Evolutionary conservation across 2,113 vertebrate genomes (phyloP).

Genomic region (Ranitomeya variabilis): DNA sequence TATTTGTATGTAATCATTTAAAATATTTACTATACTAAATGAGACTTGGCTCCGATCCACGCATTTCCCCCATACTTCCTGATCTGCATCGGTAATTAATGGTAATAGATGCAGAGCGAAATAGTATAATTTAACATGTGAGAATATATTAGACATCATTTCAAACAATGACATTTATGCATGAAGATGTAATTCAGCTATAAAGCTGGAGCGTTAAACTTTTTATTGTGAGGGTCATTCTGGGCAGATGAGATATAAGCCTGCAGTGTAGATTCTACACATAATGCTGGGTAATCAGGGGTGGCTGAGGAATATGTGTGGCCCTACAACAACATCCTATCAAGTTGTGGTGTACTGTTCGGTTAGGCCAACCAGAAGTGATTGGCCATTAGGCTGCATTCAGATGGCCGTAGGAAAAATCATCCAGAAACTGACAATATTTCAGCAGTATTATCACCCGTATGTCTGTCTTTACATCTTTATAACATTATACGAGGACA

Average conservation of each 20-base stretch:
- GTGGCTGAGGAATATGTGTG: too few species aligned
- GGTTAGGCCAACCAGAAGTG: too few species aligned
- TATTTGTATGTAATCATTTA: constrained; percentile 50
- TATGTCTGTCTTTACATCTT: too few species aligned
- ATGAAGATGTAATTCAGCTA: constrained; percentile 29
- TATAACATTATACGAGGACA: too few species aligned
- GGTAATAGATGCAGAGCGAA: constrained; percentile 33
- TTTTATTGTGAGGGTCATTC: constrained; percentile 42
- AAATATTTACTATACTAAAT: constrained; percentile 54
- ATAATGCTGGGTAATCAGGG: neutral
- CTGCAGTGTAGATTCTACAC: neutral
- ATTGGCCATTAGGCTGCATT: too few species aligned
- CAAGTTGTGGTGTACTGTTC: too few species aligned
- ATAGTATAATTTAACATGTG: constrained; percentile 39
- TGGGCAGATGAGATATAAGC: constrained; percentile 19
- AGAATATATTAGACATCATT: constrained; percentile 36
- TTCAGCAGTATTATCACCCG: too few species aligned
- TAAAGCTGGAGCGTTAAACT: constrained; percentile 13
- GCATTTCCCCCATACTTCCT: constrained; percentile 14
- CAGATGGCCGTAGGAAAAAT: too few species aligned
- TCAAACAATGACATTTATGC: constrained; percentile 24
- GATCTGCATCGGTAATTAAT: constrained; percentile 32
- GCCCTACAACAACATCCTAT: too few species aligned
- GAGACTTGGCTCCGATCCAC: constrained; percentile 17
- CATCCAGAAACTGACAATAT: too few species aligned